A percentile compares a stretch with the other conserved stretches of the same genome.
These are phyloP conservation scores for Macrotrachela quadricornifera DNA, from an alignment of 1,140 invertebrate species.

Conservation along the genomic window DNA sequence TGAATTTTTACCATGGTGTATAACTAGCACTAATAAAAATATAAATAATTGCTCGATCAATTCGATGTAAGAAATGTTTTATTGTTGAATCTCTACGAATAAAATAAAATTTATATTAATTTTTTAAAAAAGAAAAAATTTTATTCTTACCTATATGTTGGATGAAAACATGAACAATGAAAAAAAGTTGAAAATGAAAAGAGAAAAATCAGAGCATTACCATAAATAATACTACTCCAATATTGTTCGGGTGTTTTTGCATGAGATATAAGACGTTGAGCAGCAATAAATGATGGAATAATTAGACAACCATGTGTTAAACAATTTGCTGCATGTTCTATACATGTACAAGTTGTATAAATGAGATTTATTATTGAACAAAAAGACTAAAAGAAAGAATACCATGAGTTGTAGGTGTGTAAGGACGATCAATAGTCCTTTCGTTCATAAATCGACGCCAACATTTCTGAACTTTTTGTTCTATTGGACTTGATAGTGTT, in stretches of 20 bases:
- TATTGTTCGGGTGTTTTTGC: constrained; percentile 49
- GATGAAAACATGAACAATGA: constrained; percentile 52
- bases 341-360: too few relatives aligned
- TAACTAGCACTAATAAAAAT: constrained; percentile 84
- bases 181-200: constrained; percentile 70
- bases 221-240: constrained; percentile 58
- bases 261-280: background rate
- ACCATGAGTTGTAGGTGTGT: too few relatives aligned
- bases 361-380: too few relatives aligned
- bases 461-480: too few relatives aligned
- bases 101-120: background rate
- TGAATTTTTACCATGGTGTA: constrained; percentile 59
- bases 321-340: too few relatives aligned
- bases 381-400: too few relatives aligned
- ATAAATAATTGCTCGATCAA: constrained; percentile 82
- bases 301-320: background rate
- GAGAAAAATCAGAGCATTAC: constrained; percentile 54
- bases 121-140: background rate
- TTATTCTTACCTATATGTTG: constrained; percentile 17
- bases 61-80: constrained; percentile 56
- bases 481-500: too few relatives aligned
- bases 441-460: too few relatives aligned
- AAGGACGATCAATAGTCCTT: too few relatives aligned
- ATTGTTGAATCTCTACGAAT: constrained; percentile 19
- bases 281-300: background rate